Evolutionary conservation across 2,888 invertebrate species (phyloP).

Genomic region (Caenorhabditis drosophilae): DNA sequence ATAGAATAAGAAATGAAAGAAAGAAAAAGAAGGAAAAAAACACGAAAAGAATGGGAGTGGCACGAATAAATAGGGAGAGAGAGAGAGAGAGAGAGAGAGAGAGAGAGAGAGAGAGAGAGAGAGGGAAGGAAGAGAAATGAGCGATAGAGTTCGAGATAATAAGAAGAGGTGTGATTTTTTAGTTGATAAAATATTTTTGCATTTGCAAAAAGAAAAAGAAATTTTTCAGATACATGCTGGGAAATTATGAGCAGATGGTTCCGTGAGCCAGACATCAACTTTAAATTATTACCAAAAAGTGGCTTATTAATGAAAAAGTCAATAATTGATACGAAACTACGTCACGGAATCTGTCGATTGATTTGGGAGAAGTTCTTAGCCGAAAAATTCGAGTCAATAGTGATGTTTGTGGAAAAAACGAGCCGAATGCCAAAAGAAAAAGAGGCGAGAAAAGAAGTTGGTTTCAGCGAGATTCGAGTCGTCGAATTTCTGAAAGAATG

Average conservation of each 20-base stretch:
- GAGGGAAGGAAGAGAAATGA: not conserved
- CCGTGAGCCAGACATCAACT: slow-evolving; percentile 30
- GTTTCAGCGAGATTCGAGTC: slow-evolving; percentile 52
- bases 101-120: not conserved
- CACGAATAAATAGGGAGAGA: not conserved
- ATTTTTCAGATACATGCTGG: slow-evolving; percentile 59
- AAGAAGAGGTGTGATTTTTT: not conserved
- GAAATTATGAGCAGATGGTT: slow-evolving; percentile 50
- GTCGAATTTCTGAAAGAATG: slow-evolving; percentile 34
- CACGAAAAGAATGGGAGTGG: not conserved
- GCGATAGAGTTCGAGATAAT: not conserved
- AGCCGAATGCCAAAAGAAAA: slow-evolving; percentile 50
- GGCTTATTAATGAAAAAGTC: slow-evolving; percentile 10
- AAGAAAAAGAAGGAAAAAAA: not conserved
- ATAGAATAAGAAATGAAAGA: not conserved
- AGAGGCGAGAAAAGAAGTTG: slow-evolving; percentile 42
- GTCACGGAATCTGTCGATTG: slow-evolving; percentile 60
- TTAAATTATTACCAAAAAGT: slow-evolving; percentile 10
- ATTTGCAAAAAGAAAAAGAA: too few species aligned
- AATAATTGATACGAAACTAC: slow-evolving; percentile 37
- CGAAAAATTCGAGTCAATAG: slow-evolving; percentile 38
- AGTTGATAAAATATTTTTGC: too few species aligned
- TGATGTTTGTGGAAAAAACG: slow-evolving; percentile 45
- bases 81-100: not conserved
- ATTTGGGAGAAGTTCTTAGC: slow-evolving; percentile 64